A percentile compares a stretch with the other conserved stretches of the same genome.
Conservation (phyloP, 2,888 invertebrate genomes). For the Morpho helenor region DNA sequence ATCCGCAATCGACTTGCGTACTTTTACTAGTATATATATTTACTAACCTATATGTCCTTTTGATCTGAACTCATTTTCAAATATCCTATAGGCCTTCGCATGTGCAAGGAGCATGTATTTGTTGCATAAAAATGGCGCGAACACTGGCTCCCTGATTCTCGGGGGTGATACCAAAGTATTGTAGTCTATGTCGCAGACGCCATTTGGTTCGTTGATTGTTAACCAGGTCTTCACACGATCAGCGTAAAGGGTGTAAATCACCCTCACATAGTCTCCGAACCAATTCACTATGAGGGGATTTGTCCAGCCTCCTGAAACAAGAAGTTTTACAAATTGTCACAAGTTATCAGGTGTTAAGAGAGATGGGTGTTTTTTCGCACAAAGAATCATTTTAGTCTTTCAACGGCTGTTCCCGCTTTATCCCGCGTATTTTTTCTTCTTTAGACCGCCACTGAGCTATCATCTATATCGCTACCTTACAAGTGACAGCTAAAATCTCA, state of each 20-base stretch:
- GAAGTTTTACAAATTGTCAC: background rate
- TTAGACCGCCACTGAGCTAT: no score
- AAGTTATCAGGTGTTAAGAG: no score
- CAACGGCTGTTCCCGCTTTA: no score
- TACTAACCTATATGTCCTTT: conserved; percentile 54
- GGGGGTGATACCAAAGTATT: conserved; percentile 57
- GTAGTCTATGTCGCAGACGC: conserved; percentile 57
- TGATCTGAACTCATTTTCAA: conserved; percentile 74
- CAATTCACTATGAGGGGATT: conserved; percentile 80
- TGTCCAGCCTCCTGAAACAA: conserved; percentile 79
- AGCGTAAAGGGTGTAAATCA: conserved; percentile 73
- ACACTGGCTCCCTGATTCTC: conserved; percentile 44
- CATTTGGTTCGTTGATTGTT: conserved; percentile 84
- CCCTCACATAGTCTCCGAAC: conserved; percentile 70
- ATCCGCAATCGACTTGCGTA: no score
- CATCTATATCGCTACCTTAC: no score
- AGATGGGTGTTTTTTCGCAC: no score
- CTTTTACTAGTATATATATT: no score
- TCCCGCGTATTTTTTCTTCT: no score
- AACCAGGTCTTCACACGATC: conserved; percentile 83
- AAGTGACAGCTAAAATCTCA: no score
- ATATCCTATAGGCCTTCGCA: conserved; percentile 80
- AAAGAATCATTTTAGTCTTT: no score
- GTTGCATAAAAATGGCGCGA: conserved; percentile 75
- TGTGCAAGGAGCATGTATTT: conserved; percentile 82